A percentile compares a stretch with the other conserved stretches of the same genome.
Conservation (phyloP, 1,140 invertebrate genomes). For the Orius laevigatus region DNA sequence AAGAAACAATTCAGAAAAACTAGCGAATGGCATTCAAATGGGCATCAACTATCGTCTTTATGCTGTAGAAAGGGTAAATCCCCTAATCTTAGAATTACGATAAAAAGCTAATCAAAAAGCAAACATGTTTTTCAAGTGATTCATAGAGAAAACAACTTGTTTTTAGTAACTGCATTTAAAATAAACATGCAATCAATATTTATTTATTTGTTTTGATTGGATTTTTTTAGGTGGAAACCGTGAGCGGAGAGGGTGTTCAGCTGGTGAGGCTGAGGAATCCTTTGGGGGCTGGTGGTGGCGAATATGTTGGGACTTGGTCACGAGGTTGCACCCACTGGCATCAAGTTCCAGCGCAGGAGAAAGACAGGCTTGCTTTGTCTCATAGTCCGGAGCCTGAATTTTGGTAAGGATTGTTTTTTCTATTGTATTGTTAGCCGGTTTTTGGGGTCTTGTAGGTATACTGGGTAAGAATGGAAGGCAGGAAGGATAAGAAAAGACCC, state of each 20-base stretch:
- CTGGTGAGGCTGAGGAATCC: slow-evolving; percentile 56
- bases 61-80: slow-evolving; percentile 54
- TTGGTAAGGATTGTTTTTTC: slow-evolving; percentile 35
- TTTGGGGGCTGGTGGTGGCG: slow-evolving; percentile 42
- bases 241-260: slow-evolving; percentile 53
- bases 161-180: too few relatives aligned
- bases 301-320: slow-evolving; percentile 57
- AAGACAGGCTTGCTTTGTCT: slow-evolving; percentile 46
- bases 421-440: too few relatives aligned
- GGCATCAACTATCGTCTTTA: slow-evolving; percentile 67
- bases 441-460: too few relatives aligned
- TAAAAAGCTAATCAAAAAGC: too few relatives aligned
- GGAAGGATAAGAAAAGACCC: too few relatives aligned
- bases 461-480: too few relatives aligned
- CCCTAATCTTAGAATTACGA: neutral
- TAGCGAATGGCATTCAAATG: slow-evolving; percentile 62
- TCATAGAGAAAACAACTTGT: too few relatives aligned
- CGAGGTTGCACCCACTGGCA: slow-evolving; percentile 55
- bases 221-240: slow-evolving; percentile 44
- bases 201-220: neutral
- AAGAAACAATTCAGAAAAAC: slow-evolving; percentile 47
- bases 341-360: slow-evolving; percentile 50
- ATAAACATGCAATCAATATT: too few relatives aligned
- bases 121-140: too few relatives aligned
- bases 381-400: slow-evolving; percentile 63